Evolutionary conservation across 1,140 invertebrate genomes (phyloP), one percentile per base, ranked within the genome.

Genomic region (Psilanteris sp.): DNA sequence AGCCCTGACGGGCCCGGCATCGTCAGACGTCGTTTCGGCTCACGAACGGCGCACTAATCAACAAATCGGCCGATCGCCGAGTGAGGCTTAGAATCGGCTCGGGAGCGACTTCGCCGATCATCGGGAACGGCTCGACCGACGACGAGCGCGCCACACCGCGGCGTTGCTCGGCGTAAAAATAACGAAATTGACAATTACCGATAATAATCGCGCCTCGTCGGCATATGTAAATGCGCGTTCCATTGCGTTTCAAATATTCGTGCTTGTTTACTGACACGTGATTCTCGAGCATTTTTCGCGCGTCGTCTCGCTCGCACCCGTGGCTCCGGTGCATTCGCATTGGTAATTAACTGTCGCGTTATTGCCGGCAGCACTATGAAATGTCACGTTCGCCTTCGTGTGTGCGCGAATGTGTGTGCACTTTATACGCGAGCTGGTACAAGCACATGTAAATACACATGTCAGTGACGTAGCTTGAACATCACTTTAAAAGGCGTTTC

Each of bases 301-400:
- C 16, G 14, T 7, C 8, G 31, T 55, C 50, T 46, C 57, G 6
- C 57, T 62, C 43, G 39, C 57, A 9, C 68, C 5, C 57, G 55
- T 27, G 22, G 29, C 20, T 41, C 27, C 22, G 39, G 62, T 76
- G 64, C 54, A 70, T 66, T 64, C 59, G 73, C 73, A 64, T 76
- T 64, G 72, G 59, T 64, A 76, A 76, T 76, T 70, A 76, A 76
- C 72, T 70, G 72, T 64, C 66, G 72, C 64, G 64, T 70, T 76
- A 70, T 76, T 76, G 64, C 72, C 57, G 72, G 52, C 72, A 64
- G 52, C 55, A 52, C 72, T 76, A 76, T 76, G 72, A 70, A 64
- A 76, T 59, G 72, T 70, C 62, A 64, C 72, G 72, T 64, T 57
- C 26, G 10, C 24, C 4, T 36, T 4, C 16, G 48, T 32, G 22